phyloP scores from a whole-genome alignment of 2,888 invertebrate genomes.

The Zhengitettix transpicula region DNA sequence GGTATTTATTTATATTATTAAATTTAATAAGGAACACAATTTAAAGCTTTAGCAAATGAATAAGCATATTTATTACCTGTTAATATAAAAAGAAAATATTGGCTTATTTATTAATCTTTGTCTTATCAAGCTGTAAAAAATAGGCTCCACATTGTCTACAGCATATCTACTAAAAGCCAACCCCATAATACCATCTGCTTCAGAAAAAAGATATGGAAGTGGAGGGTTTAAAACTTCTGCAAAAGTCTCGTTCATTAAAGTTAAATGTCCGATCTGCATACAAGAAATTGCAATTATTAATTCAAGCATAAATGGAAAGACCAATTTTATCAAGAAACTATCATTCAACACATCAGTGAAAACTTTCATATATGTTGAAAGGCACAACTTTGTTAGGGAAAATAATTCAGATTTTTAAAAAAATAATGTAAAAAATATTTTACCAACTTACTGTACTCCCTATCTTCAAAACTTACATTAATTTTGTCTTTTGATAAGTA shows the following conservation, averaged over 20 bases:
- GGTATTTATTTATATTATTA: no score
- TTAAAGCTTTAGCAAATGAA: neutral
- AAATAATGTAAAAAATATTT: neutral
- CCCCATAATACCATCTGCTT: conserved; percentile 57
- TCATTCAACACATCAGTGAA: no score
- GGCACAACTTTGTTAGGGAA: no score
- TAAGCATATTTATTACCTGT: conserved; percentile 31
- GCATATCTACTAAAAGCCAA: conserved; percentile 38
- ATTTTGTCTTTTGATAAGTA: conserved; percentile 48
- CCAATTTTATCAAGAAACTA: conserved; percentile 1
- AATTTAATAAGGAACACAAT: no score
- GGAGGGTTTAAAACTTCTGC: conserved; percentile 51
- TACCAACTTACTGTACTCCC: no score
- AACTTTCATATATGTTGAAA: no score
- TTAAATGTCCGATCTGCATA: conserved; percentile 34
- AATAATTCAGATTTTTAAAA: neutral
- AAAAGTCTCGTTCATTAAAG: conserved; percentile 45
- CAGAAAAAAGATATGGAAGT: conserved; percentile 42
- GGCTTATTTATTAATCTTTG: conserved; percentile 32
- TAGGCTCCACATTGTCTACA: conserved; percentile 37
- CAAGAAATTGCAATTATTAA: neutral
- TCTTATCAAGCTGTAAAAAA: conserved; percentile 44
- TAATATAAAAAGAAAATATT: conserved; percentile 53
- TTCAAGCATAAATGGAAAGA: neutral
- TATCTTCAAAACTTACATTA: conserved; percentile 30